A percentile compares a stretch with the other conserved stretches of the same genome.
phyloP scores from a whole-genome alignment of 1,140 invertebrate species.

The Mylabris phalerata region DNA sequence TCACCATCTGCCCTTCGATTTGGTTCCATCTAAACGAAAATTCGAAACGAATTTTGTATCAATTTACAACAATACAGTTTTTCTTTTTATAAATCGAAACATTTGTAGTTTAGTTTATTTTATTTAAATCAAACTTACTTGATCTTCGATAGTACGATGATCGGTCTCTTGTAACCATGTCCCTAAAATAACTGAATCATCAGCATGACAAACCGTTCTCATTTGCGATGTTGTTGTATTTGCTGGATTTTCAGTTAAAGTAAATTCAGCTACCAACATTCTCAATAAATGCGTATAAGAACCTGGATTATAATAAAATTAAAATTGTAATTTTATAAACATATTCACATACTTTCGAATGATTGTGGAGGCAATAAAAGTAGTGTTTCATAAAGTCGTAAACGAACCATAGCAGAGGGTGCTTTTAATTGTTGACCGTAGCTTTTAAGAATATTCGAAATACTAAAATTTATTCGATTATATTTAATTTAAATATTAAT shows the following conservation, averaged over 20 bases:
- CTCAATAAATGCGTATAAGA: conserved; percentile 81
- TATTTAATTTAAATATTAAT: conserved; percentile 1
- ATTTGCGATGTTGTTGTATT: conserved; percentile 91
- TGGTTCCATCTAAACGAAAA: conserved; percentile 61
- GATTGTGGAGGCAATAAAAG: conserved; percentile 73
- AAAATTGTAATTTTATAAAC: conserved; percentile 5
- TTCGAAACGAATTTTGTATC: background rate
- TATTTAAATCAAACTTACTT: conserved; percentile 54
- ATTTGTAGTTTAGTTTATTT: background rate
- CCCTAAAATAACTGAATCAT: conserved; percentile 81
- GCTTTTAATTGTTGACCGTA: conserved; percentile 93
- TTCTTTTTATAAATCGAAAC: background rate
- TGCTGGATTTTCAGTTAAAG: conserved; percentile 87
- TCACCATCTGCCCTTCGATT: conserved; percentile 65
- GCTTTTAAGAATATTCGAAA: conserved; percentile 79
- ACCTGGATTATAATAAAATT: conserved; percentile 39
- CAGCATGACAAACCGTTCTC: conserved; percentile 79
- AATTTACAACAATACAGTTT: background rate
- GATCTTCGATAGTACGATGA: conserved; percentile 94
- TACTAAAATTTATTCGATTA: conserved; percentile 47
- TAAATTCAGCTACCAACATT: conserved; percentile 96
- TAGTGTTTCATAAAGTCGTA: conserved; percentile 87
- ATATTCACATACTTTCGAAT: conserved; percentile 63
- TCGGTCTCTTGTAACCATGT: conserved; percentile 92
- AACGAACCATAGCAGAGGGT: conserved; percentile 83